Evolutionary conservation across 2,888 invertebrate species (phyloP).

Genomic region (Sinodicranocentrus sp.): DNA sequence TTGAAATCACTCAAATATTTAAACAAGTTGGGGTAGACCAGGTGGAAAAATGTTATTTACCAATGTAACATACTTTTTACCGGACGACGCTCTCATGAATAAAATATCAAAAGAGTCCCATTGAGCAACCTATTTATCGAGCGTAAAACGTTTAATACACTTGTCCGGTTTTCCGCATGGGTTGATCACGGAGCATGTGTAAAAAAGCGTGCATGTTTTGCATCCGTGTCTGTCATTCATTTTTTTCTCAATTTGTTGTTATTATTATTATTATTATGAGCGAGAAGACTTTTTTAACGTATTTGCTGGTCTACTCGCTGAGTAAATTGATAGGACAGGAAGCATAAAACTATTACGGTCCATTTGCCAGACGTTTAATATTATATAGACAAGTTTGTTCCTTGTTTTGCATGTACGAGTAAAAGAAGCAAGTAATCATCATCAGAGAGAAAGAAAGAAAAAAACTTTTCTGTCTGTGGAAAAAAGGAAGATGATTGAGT

Average conservation of each 20-base stretch:
- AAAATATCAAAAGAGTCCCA: not conserved
- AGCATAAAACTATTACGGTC: slow-evolving; percentile 44
- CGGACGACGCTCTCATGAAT: too few relatives aligned
- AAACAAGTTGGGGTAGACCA: not conserved
- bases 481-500: slow-evolving; percentile 53
- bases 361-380: slow-evolving; percentile 4
- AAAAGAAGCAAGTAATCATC: slow-evolving; percentile 14
- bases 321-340: not conserved
- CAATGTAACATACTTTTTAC: too few relatives aligned
- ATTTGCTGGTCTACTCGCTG: not conserved
- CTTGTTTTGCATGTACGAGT: too few relatives aligned
- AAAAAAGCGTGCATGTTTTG: not conserved
- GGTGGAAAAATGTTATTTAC: too few relatives aligned
- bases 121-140: not conserved
- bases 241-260: not conserved
- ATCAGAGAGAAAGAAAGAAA: too few relatives aligned
- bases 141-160: not conserved
- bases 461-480: too few relatives aligned
- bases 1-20: not conserved
- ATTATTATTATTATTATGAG: not conserved
- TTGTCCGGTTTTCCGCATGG: not conserved
- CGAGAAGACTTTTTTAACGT: not conserved
- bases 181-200: not conserved
- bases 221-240: slow-evolving; percentile 13
- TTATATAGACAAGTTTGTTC: too few relatives aligned